phyloP scores from a whole-genome alignment of 2,888 invertebrate genomes.

The Candidula unifasciata region DNA sequence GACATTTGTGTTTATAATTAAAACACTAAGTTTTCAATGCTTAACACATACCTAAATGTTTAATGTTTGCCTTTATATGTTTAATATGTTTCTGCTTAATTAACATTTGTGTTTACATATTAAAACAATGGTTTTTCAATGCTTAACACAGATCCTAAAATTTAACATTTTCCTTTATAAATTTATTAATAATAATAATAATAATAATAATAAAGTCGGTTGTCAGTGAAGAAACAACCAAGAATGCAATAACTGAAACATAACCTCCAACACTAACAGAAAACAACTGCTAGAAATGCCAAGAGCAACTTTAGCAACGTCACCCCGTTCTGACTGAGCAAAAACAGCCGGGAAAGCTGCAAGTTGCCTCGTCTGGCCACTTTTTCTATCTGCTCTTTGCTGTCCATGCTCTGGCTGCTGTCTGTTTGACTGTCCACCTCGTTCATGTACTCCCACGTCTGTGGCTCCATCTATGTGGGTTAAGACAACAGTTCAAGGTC shows the following conservation, averaged over 20 bases:
- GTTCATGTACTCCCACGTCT: constrained; percentile 26
- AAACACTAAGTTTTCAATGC: too few relatives aligned
- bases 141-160: too few relatives aligned
- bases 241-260: not conserved
- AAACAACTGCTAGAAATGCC: not conserved
- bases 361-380: not conserved
- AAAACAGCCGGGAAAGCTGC: constrained; percentile 29
- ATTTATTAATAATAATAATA: too few relatives aligned
- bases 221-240: too few relatives aligned
- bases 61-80: too few relatives aligned
- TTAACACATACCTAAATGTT: too few relatives aligned
- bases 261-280: not conserved
- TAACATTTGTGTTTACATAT: too few relatives aligned
- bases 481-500: not conserved
- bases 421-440: constrained; percentile 23
- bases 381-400: constrained; percentile 28
- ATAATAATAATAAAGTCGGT: too few relatives aligned
- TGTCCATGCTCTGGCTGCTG: not conserved
- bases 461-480: constrained; percentile 27
- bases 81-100: too few relatives aligned
- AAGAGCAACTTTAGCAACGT: not conserved
- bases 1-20: too few relatives aligned
- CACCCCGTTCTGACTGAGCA: constrained; percentile 38
- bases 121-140: too few relatives aligned
- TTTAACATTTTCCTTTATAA: too few relatives aligned